These are phyloP conservation scores for Pteromalus puparum DNA, from an alignment of 1,140 invertebrate genomes.

Conservation along the genomic window DNA sequence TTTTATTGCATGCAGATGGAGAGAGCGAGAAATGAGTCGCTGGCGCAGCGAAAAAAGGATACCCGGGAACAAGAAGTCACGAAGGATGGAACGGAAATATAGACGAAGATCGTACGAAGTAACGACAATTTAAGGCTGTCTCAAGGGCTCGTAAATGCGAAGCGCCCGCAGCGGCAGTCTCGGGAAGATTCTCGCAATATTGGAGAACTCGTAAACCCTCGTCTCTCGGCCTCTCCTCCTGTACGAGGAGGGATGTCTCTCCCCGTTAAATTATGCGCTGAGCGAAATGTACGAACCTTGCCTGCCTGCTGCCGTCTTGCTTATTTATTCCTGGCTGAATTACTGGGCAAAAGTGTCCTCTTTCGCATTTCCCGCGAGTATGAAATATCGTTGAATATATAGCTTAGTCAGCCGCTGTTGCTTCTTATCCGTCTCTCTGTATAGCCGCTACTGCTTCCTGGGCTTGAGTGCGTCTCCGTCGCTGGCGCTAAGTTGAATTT, in stretches of 20 bases:
- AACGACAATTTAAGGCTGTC: slow-evolving; percentile 61
- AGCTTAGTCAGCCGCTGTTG: not conserved
- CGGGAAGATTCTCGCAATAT: slow-evolving; percentile 63
- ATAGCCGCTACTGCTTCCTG: not conserved
- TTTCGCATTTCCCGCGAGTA: slow-evolving; percentile 39
- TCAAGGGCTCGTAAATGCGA: slow-evolving; percentile 61
- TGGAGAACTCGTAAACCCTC: slow-evolving; percentile 60
- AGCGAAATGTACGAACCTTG: slow-evolving; percentile 20
- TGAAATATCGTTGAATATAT: slow-evolving; percentile 50
- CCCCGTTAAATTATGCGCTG: slow-evolving; percentile 60
- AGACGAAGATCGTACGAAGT: slow-evolving; percentile 48
- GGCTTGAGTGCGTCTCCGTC: not conserved
- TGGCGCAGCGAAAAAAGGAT: slow-evolving; percentile 13
- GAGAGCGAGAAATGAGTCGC: not conserved
- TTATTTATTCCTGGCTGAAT: slow-evolving; percentile 50
- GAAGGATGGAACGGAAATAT: slow-evolving; percentile 32
- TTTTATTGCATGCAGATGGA: slow-evolving; percentile 45
- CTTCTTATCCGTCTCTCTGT: not conserved
- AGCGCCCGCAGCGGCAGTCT: slow-evolving; percentile 51
- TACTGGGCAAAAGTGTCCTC: slow-evolving; percentile 49
- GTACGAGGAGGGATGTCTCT: slow-evolving; percentile 44
- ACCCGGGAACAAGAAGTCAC: not conserved
- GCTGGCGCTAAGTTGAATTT: slow-evolving; percentile 45
- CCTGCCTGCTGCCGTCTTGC: not conserved
- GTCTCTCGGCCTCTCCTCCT: slow-evolving; percentile 28